Base-by-base conservation (phyloP, 2,113 vertebrate genomes). In the Percopsis transmontana region DNA sequence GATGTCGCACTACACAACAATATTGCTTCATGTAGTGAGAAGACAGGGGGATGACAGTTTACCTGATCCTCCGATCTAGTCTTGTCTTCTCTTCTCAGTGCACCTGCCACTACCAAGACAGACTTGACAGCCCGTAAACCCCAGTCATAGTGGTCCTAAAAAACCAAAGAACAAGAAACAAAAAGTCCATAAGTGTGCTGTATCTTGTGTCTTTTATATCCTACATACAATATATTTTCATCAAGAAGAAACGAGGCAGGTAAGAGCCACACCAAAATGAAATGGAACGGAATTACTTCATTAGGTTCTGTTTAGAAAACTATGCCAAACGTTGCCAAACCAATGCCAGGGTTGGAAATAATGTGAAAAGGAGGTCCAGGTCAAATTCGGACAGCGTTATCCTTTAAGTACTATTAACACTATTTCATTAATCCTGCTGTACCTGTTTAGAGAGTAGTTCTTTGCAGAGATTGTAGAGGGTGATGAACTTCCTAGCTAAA, bases 391-490 rank as follows among this genome's bases (percentile, higher is more conserved):
- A 8, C 20, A 10, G 18, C 6, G 6, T 10, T 52, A 8, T 8
- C 18, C 1, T 52, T 52, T 12, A n/a, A n/a, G n/a, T n/a, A 52
- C 18, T 21, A 52, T 62, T 74, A 73, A 61, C 5, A 64, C 59
- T 72, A 21, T 54, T 57, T 16, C 2, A 58, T 57, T 42, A 68
- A 41, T 27, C 58, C 18, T 85, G 95, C n/a, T n/a, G n/a, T n/a
- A n/a, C 93, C 93, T 95, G 92, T 77, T 94, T 93, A 67, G 93
- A 94, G 27, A 96, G 91, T 47, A 96, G 91, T 41, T 96, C 90
- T 73, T 87, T 91, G 76, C 92, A 94, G 60, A 94, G 89, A 0
- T 19, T 88, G 72, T 91, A 93, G 12, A 95, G 79, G 0, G 89
- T 91, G 62, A 93, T 91, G 73, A 95, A 94, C 77, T 94, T 96